Conservation (phyloP, 2,113 vertebrate genomes). For the Misgurnus anguillicaudatus region DNA sequence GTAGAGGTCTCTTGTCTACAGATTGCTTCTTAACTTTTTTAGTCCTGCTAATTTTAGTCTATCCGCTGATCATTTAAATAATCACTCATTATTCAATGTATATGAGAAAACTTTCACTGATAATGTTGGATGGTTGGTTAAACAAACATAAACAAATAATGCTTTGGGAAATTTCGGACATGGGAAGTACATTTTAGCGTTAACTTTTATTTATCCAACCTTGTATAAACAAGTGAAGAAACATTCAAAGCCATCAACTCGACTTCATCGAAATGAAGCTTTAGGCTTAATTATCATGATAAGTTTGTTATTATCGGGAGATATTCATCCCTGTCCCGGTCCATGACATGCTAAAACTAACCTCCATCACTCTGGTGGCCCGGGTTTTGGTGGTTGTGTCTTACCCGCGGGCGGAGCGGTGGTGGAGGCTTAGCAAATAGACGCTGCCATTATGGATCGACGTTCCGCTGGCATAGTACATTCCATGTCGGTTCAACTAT, state of each 20-base stretch:
- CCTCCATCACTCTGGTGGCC: background rate
- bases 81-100: too few relatives aligned
- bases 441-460: background rate
- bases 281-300: background rate
- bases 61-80: too few relatives aligned
- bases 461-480: background rate
- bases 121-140: too few relatives aligned
- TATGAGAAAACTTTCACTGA: too few relatives aligned
- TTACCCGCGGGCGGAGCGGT: background rate
- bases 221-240: background rate
- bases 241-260: background rate
- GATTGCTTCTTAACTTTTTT: too few relatives aligned
- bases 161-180: too few relatives aligned
- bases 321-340: constrained; percentile 12
- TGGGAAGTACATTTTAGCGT: too few relatives aligned
- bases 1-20: too few relatives aligned
- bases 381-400: background rate
- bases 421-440: background rate
- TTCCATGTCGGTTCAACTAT: background rate
- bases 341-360: background rate
- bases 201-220: background rate
- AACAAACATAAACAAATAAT: too few relatives aligned
- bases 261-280: background rate
- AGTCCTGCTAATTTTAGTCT: too few relatives aligned
- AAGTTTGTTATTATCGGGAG: background rate